A percentile compares a stretch with the other conserved stretches of the same genome.
phyloP scores from a whole-genome alignment of 2,113 vertebrate genomes.

The Tauraco erythrolophus region DNA sequence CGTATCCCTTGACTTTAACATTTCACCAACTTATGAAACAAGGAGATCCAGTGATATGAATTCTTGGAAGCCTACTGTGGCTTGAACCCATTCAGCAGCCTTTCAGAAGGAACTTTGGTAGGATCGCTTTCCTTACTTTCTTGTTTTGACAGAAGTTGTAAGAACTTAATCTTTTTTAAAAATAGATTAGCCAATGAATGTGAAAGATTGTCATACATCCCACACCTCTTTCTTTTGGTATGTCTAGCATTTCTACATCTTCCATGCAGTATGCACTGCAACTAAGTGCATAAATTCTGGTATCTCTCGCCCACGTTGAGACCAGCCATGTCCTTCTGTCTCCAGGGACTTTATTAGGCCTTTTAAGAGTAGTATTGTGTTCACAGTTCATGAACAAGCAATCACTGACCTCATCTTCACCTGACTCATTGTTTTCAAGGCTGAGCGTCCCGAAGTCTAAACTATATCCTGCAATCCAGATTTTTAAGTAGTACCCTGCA shows the following conservation, averaged over 20 bases:
- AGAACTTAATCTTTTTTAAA: background rate
- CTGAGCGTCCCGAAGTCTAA: background rate
- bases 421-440: background rate
- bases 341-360: background rate
- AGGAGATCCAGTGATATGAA: background rate
- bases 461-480: background rate
- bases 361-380: background rate
- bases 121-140: background rate
- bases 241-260: background rate
- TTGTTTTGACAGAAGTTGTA: background rate
- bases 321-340: background rate
- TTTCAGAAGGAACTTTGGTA: background rate
- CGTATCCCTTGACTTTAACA: background rate
- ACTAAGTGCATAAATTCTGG: background rate
- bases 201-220: background rate
- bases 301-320: background rate
- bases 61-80: background rate
- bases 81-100: background rate
- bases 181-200: background rate
- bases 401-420: background rate
- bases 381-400: background rate
- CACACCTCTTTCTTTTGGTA: background rate
- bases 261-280: background rate
- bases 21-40: background rate
- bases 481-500: background rate